phyloP scores from a whole-genome alignment of 2,888 invertebrate genomes.

The Leptopilina myrica region DNA sequence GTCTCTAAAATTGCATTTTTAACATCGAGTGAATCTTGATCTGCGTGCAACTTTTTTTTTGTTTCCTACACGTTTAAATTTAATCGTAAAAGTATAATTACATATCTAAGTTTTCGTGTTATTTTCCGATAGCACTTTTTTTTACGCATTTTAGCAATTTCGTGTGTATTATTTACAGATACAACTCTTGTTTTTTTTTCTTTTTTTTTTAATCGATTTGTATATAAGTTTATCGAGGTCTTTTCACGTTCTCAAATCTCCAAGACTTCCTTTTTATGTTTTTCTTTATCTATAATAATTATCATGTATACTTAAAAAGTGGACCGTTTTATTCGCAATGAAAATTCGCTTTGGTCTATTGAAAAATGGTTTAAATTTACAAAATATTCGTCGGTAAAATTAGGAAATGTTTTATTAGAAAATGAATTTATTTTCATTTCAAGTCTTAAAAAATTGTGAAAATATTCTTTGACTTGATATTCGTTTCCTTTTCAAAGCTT shows the following conservation, averaged over 20 bases:
- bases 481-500: too few species aligned
- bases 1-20: slow-evolving; percentile 12
- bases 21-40: slow-evolving; percentile 36
- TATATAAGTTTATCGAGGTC: slow-evolving; percentile 5
- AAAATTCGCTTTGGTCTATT: slow-evolving; percentile 7
- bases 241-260: slow-evolving; percentile 10
- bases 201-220: neutral
- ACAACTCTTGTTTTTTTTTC: neutral
- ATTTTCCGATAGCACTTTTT: slow-evolving; percentile 15
- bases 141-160: slow-evolving; percentile 21
- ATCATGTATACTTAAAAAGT: neutral
- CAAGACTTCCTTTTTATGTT: neutral
- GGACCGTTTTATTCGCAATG: neutral
- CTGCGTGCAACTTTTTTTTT: slow-evolving; percentile 33
- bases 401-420: neutral
- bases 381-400: neutral
- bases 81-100: slow-evolving; percentile 30
- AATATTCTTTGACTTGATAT: too few species aligned
- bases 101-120: slow-evolving; percentile 15
- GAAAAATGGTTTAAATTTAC: neutral
- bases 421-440: too few species aligned
- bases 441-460: too few species aligned
- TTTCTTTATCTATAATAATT: neutral
- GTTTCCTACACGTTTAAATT: slow-evolving; percentile 32
- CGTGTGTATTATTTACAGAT: slow-evolving; percentile 24